Base-by-base conservation (phyloP, 2,888 invertebrate species). In the Coleophora flavipennella region DNA sequence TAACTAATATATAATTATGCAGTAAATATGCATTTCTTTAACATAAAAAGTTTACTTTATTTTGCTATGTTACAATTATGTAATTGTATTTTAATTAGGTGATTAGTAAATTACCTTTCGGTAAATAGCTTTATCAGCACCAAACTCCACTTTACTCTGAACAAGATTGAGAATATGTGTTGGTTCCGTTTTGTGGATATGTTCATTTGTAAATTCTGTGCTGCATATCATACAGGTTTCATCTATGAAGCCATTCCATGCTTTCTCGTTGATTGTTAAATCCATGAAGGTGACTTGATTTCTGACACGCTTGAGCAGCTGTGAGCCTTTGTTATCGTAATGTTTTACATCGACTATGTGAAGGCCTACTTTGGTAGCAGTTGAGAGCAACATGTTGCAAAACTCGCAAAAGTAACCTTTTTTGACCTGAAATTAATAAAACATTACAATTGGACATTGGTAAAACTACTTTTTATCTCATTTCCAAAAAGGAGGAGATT, bases 221-320 rank as follows among this genome's bases (percentile, higher is more conserved):
- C 68, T 62, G 41, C 74, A 75, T n/a, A 73, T 36, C 0, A 52
- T 43, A 39, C 74, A 75, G 0, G 59, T 64, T 13, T 60, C 49
- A 0, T 59, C 67, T 20, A 55, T 48, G 1, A 73, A 40, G 0
- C 73, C 68, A 34, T 71, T 59, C 73, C 73, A 75, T 0, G 67
- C 50, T 9, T 48, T 51, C 1, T 64, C 58, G 2, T 41, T 38
- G 11, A 74, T 63, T 0, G 48, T 38, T 8, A 63, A 35, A 12
- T 49, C 46, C 4, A 48, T 42, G 27, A 51, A 55, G 0, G 56
- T 55, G 0, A 67, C 44, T 2, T 36, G 14, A 13, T 48, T 48
- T 7, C 46, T 50, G 3, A 35, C 43, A 31, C 61, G 49, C 40
- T 43, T 52, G 1, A 61, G 37, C 3, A 41, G 36, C 27, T 44